phyloP scores from a whole-genome alignment of 1,140 invertebrate species.

The Cotesia vestalis region DNA sequence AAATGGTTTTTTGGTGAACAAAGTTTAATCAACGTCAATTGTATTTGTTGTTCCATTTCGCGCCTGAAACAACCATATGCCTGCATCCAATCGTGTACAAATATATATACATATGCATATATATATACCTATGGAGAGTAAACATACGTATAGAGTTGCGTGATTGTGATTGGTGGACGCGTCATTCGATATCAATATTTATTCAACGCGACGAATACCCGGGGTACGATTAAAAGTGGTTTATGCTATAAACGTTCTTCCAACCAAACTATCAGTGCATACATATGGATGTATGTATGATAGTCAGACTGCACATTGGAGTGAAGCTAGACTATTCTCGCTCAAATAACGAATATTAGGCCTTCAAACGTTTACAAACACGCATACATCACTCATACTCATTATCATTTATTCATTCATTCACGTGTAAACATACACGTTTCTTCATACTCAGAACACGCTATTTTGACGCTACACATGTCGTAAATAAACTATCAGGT shows the following conservation, averaged over 20 bases:
- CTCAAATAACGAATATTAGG: background rate
- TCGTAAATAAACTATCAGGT: conserved; percentile 14
- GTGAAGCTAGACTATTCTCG: conserved; percentile 2
- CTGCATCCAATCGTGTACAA: background rate
- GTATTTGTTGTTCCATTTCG: conserved; percentile 1
- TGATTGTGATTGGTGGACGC: conserved; percentile 55
- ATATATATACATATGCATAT: background rate
- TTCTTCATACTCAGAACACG: background rate
- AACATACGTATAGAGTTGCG: background rate
- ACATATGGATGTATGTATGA: conserved; percentile 6
- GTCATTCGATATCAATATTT: conserved; percentile 63
- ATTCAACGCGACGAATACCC: conserved; percentile 59
- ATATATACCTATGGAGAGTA: background rate
- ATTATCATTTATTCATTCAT: background rate
- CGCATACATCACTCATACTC: background rate
- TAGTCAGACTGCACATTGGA: too few species aligned
- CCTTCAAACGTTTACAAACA: conserved; percentile 9
- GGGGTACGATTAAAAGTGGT: conserved; percentile 61
- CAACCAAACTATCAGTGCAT: conserved; percentile 55
- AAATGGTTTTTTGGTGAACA: background rate
- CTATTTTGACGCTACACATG: background rate
- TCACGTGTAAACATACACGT: background rate
- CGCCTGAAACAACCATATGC: background rate
- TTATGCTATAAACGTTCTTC: conserved; percentile 59
- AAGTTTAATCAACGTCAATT: background rate